phyloP scores from a whole-genome alignment of 2,888 invertebrate genomes.

The Drosophila nigricruria region DNA sequence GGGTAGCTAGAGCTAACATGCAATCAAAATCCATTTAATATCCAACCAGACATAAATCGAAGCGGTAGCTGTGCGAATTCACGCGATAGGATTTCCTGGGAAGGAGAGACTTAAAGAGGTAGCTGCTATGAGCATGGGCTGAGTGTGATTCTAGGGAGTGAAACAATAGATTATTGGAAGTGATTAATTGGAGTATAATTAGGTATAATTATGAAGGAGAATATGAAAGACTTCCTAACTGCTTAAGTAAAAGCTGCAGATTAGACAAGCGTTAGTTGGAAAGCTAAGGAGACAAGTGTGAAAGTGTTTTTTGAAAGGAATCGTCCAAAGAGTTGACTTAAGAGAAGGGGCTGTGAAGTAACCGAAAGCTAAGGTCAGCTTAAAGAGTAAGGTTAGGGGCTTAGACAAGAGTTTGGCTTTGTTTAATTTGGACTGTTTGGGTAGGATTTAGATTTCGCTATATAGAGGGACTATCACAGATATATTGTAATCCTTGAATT shows the following conservation, averaged over 20 bases:
- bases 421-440: no score
- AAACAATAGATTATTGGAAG: background rate
- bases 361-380: no score
- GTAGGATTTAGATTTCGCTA: no score
- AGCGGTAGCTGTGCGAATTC: constrained; percentile 27
- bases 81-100: constrained; percentile 12
- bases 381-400: no score
- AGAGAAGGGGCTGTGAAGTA: background rate
- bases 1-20: constrained; percentile 40
- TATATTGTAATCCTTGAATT: no score
- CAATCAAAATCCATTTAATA: constrained; percentile 62
- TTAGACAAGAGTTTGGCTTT: background rate
- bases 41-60: background rate
- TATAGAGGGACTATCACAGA: no score
- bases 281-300: no score
- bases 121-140: background rate
- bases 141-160: constrained; percentile 5
- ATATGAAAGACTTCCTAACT: background rate
- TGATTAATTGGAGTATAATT: constrained; percentile 1
- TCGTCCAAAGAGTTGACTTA: no score
- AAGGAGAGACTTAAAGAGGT: background rate
- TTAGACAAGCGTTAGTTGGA: no score
- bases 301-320: no score
- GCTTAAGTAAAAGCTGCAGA: no score
- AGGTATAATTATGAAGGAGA: background rate